phyloP scores from a whole-genome alignment of 2,113 vertebrate species.

The Pogonocichla stellata region DNA sequence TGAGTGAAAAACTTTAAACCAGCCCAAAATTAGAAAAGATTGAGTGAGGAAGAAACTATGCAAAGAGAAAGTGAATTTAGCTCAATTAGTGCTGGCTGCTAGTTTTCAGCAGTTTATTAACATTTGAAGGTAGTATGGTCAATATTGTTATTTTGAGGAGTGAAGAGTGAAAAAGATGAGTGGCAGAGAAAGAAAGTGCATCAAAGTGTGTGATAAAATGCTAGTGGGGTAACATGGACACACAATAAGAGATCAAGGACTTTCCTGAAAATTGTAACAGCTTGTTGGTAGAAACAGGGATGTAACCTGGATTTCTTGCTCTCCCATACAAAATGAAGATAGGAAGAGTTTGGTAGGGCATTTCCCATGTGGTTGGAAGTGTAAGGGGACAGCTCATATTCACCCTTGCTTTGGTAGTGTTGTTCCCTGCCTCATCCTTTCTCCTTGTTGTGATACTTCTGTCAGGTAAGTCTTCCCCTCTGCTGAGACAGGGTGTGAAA shows the following conservation, averaged over 20 bases:
- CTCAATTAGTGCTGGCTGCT: neutral
- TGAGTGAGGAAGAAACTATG: neutral
- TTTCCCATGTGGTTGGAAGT: neutral
- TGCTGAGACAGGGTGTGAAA: neutral
- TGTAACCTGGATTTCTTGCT: neutral
- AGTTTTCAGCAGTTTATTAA: neutral
- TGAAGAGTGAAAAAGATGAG: neutral
- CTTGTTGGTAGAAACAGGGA: neutral
- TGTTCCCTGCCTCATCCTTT: neutral
- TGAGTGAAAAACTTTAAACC: neutral
- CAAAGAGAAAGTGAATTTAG: neutral
- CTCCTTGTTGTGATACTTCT: neutral
- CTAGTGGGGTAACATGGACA: neutral
- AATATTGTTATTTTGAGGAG: neutral
- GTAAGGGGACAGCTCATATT: fast-evolving
- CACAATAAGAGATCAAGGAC: neutral
- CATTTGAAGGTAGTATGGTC: neutral
- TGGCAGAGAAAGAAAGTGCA: neutral
- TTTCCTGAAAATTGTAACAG: neutral
- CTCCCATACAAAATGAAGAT: neutral
- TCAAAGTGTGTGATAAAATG: neutral
- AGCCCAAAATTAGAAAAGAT: neutral
- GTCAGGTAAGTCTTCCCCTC: neutral
- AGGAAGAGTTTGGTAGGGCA: neutral
- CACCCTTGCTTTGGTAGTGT: neutral